phyloP scores from a whole-genome alignment of 2,113 vertebrate genomes.

The Thomomys bottae region DNA sequence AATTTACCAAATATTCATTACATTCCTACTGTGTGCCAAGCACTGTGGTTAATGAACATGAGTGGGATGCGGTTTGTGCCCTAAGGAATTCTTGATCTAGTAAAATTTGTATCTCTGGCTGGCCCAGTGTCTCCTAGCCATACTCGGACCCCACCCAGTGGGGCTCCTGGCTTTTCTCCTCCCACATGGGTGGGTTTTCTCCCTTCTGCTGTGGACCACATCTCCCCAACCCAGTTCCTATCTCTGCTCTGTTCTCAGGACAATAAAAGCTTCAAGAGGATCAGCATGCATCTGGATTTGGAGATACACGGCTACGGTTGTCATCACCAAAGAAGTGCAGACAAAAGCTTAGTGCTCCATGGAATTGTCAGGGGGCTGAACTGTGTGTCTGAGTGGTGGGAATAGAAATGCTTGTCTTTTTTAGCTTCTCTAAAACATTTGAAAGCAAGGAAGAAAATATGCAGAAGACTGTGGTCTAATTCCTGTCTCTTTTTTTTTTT shows the following conservation, averaged over 20 bases:
- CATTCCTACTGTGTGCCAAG: slow-evolving; percentile 71
- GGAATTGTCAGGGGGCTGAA: not conserved
- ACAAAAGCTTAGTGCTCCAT: not conserved
- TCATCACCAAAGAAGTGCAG: not conserved
- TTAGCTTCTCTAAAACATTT: slow-evolving; percentile 25
- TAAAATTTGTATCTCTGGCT: not conserved
- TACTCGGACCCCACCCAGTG: not conserved
- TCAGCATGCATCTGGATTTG: not conserved
- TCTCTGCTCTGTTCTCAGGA: not conserved
- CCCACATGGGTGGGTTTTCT: not conserved
- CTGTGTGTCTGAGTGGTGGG: slow-evolving; percentile 42
- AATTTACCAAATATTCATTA: slow-evolving; percentile 64
- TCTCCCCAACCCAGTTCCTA: not conserved
- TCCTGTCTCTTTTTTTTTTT: not conserved
- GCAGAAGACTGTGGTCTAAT: slow-evolving; percentile 42
- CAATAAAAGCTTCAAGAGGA: not conserved
- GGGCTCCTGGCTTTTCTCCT: not conserved
- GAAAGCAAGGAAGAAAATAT: slow-evolving; percentile 31
- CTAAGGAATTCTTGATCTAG: slow-evolving; percentile 23
- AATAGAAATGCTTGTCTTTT: slow-evolving; percentile 39
- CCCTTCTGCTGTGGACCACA: not conserved
- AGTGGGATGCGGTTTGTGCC: slow-evolving; percentile 17
- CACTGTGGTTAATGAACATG: slow-evolving; percentile 53
- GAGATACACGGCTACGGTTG: not conserved
- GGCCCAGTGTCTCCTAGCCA: not conserved